Base-by-base conservation (phyloP, 1,140 invertebrate species). In the Leptinotarsa defecta region DNA sequence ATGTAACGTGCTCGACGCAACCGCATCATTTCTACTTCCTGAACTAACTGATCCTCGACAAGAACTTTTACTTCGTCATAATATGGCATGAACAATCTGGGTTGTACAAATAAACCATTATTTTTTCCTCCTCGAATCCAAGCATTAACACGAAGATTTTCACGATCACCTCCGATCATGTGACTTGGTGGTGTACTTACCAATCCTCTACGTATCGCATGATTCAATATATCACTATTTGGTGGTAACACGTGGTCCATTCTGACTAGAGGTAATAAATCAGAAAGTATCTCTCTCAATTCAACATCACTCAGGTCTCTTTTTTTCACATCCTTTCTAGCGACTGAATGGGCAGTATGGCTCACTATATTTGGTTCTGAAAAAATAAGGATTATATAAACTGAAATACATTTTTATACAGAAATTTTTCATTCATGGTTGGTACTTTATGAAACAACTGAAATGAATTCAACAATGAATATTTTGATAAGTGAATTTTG, bases 51-150 rank as follows among this genome's bases (percentile, higher is more conserved):
- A 85, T 96, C 94, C 83, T 96, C 95, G 43, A 97, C 88, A 77
- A 96, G 87, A 72, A 94, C 93, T 20, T 97, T 97, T 2, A 95
- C 92, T 88, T 98, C 96, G 84, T 98, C 96, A 80, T 96, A 95
- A 85, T 97, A 97, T 17, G 96, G 96, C 89, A 95, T 93, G 86
- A 97, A 98, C 48, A 97, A 89, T 24, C 96, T 88, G 64, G 96
- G 95, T 79, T 94, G 91, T 0, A 95, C 91, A 86, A 93, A 96
- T 34, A 95, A 87, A 63, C 94, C 94, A 83, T 93, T 93, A 81
- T 93, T 93, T 67, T 93, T 92, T 15, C 91, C 90, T 24, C 91
- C 90, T 62, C 93, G 89, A 79, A 95, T 92, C 96, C 95, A 97
- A 34, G 95, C 94, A 82, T 94, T 94, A n/a, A 93, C 90, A 71